Conservation (phyloP, 2,113 vertebrate species). For the Dissostichus mawsoni region DNA sequence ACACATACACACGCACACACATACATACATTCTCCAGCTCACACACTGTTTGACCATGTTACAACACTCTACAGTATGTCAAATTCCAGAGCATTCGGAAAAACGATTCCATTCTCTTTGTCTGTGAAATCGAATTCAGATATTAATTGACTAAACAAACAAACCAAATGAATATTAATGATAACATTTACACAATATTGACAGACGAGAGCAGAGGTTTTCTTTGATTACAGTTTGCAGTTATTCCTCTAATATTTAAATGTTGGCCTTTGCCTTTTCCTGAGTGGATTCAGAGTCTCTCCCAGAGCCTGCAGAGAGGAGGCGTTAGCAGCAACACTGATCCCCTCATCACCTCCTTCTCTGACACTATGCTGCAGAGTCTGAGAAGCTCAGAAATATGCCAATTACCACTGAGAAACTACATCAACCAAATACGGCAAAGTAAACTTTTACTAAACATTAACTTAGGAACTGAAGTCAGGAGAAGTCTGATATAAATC, state of each 20-base stretch:
- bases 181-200: constrained; percentile 26
- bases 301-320: constrained; percentile 33
- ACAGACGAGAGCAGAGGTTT: not conserved
- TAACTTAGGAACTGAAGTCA: too few species aligned
- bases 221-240: constrained; percentile 3
- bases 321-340: constrained; percentile 36
- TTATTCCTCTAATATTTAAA: constrained; percentile 27
- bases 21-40: constrained; percentile 40
- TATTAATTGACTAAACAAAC: not conserved
- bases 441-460: not conserved
- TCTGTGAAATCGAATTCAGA: not conserved
- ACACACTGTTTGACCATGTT: not conserved
- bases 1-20: constrained; percentile 36
- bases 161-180: not conserved
- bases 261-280: constrained; percentile 21
- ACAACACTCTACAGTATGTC: not conserved
- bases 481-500: too few species aligned
- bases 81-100: not conserved
- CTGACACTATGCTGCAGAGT: constrained; percentile 16
- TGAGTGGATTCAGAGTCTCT: constrained; percentile 32
- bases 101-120: not conserved
- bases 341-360: constrained; percentile 43
- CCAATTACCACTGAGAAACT: not conserved
- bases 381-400: not conserved
- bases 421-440: constrained; percentile 3